A percentile compares a stretch with the other conserved stretches of the same genome.
These are phyloP conservation scores for Ostrea edulis DNA, from an alignment of 1,140 invertebrate genomes.

Conservation along the genomic window DNA sequence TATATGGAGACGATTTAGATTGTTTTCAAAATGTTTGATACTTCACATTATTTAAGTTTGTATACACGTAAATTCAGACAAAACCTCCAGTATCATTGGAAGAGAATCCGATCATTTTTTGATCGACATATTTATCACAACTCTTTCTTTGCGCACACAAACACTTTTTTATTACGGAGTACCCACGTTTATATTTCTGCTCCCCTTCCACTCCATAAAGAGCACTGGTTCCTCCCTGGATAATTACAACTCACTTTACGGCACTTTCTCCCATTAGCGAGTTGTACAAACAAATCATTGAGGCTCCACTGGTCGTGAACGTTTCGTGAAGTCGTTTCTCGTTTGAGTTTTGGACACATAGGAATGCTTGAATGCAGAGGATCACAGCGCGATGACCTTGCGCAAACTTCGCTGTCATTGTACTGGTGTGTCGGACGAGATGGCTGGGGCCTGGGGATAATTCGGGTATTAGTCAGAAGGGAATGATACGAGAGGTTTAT, in stretches of 20 bases:
- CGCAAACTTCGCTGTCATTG: not conserved
- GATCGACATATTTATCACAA: slow-evolving; percentile 25
- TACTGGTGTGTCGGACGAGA: not conserved
- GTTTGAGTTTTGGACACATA: not conserved
- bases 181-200: not conserved
- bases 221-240: not conserved
- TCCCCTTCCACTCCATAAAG: not conserved
- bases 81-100: not conserved
- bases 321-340: not conserved
- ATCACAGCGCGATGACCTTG: not conserved
- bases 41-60: not conserved
- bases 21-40: slow-evolving; percentile 11
- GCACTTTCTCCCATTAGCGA: slow-evolving; percentile 21
- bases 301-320: not conserved
- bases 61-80: slow-evolving; percentile 22
- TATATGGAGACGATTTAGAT: not conserved
- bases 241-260: not conserved
- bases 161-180: not conserved
- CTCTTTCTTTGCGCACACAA: not conserved
- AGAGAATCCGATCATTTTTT: slow-evolving; percentile 27
- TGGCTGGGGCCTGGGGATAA: not conserved
- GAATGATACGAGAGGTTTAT: not conserved
- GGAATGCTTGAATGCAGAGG: not conserved
- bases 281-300: slow-evolving; percentile 23
- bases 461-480: not conserved